Evolutionary conservation across 2,888 invertebrate species (phyloP).

Genomic region (Eristalis intricaria): DNA sequence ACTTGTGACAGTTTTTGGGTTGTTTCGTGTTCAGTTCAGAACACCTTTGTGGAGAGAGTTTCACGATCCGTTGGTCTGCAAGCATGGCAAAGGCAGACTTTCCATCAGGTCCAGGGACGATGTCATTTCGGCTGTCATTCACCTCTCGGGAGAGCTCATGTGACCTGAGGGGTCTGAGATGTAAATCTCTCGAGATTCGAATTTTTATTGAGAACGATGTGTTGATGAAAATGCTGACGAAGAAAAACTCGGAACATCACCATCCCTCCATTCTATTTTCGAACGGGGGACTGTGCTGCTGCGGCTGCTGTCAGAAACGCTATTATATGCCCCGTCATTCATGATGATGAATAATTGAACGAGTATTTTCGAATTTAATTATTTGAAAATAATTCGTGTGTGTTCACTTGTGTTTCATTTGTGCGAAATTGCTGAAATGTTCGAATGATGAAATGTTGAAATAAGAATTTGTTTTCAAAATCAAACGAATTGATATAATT

Average conservation of each 20-base stretch:
- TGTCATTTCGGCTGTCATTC: not conserved
- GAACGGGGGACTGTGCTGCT: not conserved
- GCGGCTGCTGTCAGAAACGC: constrained; percentile 18
- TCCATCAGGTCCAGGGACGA: constrained; percentile 5
- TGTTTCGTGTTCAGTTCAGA: not conserved
- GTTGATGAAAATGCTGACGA: constrained; percentile 37
- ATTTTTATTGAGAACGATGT: constrained; percentile 14
- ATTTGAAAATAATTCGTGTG: not conserved
- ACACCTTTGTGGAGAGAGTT: not conserved
- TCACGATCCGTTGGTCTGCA: not conserved
- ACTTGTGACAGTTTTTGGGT: not conserved
- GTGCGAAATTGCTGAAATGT: not conserved
- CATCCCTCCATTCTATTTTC: constrained; percentile 23
- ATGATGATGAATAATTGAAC: constrained; percentile 47
- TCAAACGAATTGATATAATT: not conserved
- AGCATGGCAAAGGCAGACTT: not conserved
- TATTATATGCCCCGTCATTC: constrained; percentile 35
- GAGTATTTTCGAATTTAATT: constrained; percentile 19
- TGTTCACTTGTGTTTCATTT: not conserved
- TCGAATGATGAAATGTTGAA: not conserved
- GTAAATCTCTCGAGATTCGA: not conserved
- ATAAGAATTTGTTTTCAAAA: not conserved
- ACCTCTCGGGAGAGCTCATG: not conserved
- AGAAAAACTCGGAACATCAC: not conserved
- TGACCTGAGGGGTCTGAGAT: not conserved